Conservation (phyloP, 2,113 vertebrate genomes). For the Solenodon paradoxus region DNA sequence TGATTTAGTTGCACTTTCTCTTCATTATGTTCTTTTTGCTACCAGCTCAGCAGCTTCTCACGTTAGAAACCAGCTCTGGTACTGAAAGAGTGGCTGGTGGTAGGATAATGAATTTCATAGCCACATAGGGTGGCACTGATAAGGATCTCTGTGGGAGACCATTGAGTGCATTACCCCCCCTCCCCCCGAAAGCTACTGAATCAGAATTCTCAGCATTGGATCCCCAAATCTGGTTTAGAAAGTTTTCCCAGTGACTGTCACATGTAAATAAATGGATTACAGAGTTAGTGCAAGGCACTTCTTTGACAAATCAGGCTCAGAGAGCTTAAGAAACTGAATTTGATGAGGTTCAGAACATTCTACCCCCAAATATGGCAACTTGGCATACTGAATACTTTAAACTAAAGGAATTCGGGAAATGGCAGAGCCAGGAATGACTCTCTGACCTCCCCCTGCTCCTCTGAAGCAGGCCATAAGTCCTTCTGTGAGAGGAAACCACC, state of each 20-base stretch:
- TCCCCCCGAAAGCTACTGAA: background rate
- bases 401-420: background rate
- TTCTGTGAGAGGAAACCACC: background rate
- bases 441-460: background rate
- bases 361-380: background rate
- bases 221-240: background rate
- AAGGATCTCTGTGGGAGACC: background rate
- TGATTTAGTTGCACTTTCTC: background rate
- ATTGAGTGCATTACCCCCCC: background rate
- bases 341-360: background rate
- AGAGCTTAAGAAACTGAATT: background rate
- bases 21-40: background rate
- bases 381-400: background rate
- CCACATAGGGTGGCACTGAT: background rate
- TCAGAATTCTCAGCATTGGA: background rate
- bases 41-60: conserved; percentile 9
- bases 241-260: background rate
- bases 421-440: background rate
- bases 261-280: background rate
- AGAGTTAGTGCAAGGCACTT: background rate
- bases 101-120: too few relatives aligned
- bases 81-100: background rate
- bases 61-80: background rate
- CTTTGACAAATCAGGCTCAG: background rate
- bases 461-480: background rate